A percentile compares a stretch with the other conserved stretches of the same genome.
Conservation (phyloP, 2,797 vertebrate genomes). For the Phoxinus dragarum region DNA sequence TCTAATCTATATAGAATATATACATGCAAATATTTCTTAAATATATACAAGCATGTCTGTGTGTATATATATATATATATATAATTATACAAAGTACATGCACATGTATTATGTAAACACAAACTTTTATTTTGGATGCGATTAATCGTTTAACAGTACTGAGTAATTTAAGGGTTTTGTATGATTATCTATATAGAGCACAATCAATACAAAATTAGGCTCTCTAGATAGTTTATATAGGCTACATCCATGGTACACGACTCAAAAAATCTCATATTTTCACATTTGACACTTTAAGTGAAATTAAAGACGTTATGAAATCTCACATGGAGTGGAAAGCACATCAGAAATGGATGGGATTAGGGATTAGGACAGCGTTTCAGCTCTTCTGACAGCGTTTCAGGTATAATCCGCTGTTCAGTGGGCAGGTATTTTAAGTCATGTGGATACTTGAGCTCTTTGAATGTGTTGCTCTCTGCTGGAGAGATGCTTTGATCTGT, state of each 20-base stretch:
- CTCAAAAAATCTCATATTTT: neutral
- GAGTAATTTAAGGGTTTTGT: neutral
- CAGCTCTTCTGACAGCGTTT: neutral
- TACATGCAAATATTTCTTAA: too few species aligned
- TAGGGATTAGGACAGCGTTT: neutral
- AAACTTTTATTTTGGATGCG: too few species aligned
- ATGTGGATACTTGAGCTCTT: slow-evolving; percentile 9
- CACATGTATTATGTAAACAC: too few species aligned
- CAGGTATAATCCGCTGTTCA: slow-evolving; percentile 1
- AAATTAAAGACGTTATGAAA: neutral
- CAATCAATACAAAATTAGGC: neutral
- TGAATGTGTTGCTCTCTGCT: neutral
- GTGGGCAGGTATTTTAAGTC: neutral
- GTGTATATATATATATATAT: too few species aligned
- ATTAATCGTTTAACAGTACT: too few species aligned
- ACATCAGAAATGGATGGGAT: neutral
- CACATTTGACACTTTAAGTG: neutral
- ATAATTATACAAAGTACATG: too few species aligned
- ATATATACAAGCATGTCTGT: too few species aligned
- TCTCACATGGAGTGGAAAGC: neutral
- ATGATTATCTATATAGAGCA: neutral
- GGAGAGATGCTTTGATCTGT: slow-evolving; percentile 5
- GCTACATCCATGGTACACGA: neutral
- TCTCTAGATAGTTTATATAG: neutral
- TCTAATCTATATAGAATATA: too few species aligned